Evolutionary conservation across 2,888 invertebrate species (phyloP).

Genomic region (Coelinius sp.): DNA sequence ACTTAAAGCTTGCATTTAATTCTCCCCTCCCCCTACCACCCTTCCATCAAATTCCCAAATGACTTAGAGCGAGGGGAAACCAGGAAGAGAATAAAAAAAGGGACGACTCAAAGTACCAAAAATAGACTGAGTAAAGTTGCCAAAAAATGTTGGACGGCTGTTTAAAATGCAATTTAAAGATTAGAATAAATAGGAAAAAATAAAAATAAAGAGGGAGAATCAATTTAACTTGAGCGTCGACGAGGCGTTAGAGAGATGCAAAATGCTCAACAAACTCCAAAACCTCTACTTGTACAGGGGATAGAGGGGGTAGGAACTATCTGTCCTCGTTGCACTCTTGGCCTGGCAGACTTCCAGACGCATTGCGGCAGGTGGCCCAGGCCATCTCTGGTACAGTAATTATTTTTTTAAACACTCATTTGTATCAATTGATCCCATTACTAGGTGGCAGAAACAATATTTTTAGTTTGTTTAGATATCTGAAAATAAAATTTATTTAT

Average conservation of each 20-base stretch:
- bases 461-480: neutral
- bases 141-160: constrained; percentile 1
- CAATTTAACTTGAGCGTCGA: constrained; percentile 10
- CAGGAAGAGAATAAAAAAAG: neutral
- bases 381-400: constrained; percentile 3
- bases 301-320: neutral
- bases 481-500: neutral
- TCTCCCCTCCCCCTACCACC: neutral
- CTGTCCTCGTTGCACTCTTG: neutral
- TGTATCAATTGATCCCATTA: constrained; percentile 1
- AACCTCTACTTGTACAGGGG: constrained; percentile 20
- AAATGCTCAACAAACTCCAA: neutral
- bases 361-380: constrained; percentile 60
- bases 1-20: neutral
- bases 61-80: neutral
- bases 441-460: neutral
- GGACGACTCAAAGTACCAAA: no score
- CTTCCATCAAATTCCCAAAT: neutral
- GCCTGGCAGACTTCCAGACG: constrained; percentile 64
- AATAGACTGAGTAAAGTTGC: neutral
- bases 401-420: constrained; percentile 9
- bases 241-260: neutral
- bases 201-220: neutral
- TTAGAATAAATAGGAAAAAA: neutral
- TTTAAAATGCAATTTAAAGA: neutral